These are phyloP conservation scores for Mareca strepera DNA, from an alignment of 2,797 vertebrate species.

Conservation along the genomic window DNA sequence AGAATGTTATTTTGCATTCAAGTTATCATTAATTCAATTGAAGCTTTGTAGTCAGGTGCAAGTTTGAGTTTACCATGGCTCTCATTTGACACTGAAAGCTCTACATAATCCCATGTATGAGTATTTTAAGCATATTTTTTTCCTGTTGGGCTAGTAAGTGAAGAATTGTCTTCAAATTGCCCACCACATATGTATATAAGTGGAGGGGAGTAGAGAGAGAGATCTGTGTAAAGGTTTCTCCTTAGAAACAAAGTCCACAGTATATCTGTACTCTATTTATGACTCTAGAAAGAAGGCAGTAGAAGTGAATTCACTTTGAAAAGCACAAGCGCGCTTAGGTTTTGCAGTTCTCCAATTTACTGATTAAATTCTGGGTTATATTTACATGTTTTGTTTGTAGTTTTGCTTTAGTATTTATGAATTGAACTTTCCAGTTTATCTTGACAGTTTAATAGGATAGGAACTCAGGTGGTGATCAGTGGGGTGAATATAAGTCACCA, in stretches of 20 bases:
- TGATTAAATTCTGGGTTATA: not conserved
- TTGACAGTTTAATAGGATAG: not conserved
- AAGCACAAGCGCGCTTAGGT: not conserved
- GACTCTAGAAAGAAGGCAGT: not conserved
- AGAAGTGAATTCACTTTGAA: not conserved
- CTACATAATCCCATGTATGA: not conserved
- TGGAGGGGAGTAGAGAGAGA: not conserved
- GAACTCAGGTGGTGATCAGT: not conserved
- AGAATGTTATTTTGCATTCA: not conserved
- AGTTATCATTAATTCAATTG: not conserved
- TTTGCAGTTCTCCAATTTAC: not conserved
- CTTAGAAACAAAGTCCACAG: rapidly evolving
- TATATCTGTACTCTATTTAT: not conserved
- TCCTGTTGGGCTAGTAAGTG: not conserved
- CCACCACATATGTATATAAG: not conserved
- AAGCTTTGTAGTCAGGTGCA: not conserved
- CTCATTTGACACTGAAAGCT: not conserved
- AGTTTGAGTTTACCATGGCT: not conserved
- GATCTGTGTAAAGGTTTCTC: not conserved
- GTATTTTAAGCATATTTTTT: not conserved
- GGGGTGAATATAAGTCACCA: not conserved
- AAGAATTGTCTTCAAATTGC: not conserved
- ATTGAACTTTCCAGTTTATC: not conserved
- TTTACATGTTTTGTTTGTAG: not conserved
- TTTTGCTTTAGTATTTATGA: not conserved